Conservation (phyloP, 1,140 invertebrate species). For the Zophobas atratus region DNA sequence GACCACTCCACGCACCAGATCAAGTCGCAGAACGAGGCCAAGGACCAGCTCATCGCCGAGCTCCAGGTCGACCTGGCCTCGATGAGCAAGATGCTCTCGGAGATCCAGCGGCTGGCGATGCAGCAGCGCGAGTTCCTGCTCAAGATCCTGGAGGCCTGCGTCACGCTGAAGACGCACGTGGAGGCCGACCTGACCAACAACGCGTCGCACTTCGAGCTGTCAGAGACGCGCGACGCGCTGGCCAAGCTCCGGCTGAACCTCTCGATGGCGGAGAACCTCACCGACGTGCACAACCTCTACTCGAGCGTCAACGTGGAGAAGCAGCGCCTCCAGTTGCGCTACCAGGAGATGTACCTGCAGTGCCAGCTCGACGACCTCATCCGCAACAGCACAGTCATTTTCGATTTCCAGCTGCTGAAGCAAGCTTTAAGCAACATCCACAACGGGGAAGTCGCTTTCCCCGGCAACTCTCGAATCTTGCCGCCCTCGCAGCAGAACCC, state of each 20-base stretch:
- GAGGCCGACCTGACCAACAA: conserved; percentile 80
- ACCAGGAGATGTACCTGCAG: conserved; percentile 81
- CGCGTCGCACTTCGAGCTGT: conserved; percentile 76
- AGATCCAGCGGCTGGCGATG: conserved; percentile 76
- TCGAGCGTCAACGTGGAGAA: conserved; percentile 74
- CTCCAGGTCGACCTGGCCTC: conserved; percentile 71
- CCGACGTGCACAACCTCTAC: conserved; percentile 73
- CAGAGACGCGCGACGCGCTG: conserved; percentile 76
- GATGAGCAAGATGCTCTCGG: conserved; percentile 73
- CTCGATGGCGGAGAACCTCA: conserved; percentile 72
- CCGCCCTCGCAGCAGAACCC: conserved; percentile 71
- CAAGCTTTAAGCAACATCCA: conserved; percentile 77
- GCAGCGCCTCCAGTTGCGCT: conserved; percentile 76
- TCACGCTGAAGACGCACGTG: conserved; percentile 80
- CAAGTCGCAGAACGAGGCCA: conserved; percentile 78
- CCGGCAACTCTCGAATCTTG: conserved; percentile 68
- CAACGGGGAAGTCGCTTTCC: conserved; percentile 65
- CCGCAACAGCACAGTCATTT: conserved; percentile 75
- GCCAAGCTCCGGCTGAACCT: conserved; percentile 74
- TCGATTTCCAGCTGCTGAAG: conserved; percentile 77
- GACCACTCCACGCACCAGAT: conserved; percentile 78
- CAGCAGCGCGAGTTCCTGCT: conserved; percentile 80
- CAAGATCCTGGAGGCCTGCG: conserved; percentile 81
- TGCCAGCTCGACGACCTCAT: conserved; percentile 81
- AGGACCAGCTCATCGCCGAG: conserved; percentile 77